Base-by-base conservation (phyloP, 2,797 vertebrate species). In the Gymnothorax reevesii region DNA sequence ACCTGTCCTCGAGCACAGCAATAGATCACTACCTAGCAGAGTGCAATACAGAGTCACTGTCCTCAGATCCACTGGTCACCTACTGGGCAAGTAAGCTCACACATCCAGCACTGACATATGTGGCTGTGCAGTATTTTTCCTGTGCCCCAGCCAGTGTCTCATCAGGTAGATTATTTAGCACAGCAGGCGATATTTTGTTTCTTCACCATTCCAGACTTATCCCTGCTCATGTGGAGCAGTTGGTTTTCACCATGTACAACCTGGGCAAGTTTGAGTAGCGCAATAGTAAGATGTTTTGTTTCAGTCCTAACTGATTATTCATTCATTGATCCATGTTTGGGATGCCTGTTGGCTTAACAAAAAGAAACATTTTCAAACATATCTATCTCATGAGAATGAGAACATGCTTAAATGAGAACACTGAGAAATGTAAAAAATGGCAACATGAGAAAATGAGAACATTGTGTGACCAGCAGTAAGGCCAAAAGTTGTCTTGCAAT, bases 51-150 rank as follows among this genome's bases (percentile, higher is more conserved):
- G 77, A 52, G 57, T 84, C 83, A 49, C 83, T 84, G n/a, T 84
- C n/a, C 57, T 84, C 57, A 49, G 59, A 62, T 84, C 83, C 83
- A 84, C 57, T 84, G 83, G 83, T 64, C 59, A 84, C 77, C 42
- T 82, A 82, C 33, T 82, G 77, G 77, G 52, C 77, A 82, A 79
- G n/a, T n/a, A n/a, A n/a, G n/a, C n/a, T n/a, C n/a, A n/a, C n/a
- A n/a, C n/a, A n/a, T n/a, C n/a, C n/a, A n/a, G n/a, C n/a, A n/a
- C n/a, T n/a, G n/a, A n/a, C n/a, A n/a, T n/a, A n/a, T n/a, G n/a
- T n/a, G n/a, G n/a, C n/a, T n/a, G n/a, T n/a, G n/a, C n/a, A n/a
- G n/a, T n/a, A n/a, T n/a, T n/a, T n/a, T n/a, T n/a, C n/a, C n/a
- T n/a, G n/a, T n/a, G n/a, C n/a, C 20, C 22, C 57, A 22, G 64